phyloP scores from a whole-genome alignment of 1,140 invertebrate species.

The Bombus impatiens region DNA sequence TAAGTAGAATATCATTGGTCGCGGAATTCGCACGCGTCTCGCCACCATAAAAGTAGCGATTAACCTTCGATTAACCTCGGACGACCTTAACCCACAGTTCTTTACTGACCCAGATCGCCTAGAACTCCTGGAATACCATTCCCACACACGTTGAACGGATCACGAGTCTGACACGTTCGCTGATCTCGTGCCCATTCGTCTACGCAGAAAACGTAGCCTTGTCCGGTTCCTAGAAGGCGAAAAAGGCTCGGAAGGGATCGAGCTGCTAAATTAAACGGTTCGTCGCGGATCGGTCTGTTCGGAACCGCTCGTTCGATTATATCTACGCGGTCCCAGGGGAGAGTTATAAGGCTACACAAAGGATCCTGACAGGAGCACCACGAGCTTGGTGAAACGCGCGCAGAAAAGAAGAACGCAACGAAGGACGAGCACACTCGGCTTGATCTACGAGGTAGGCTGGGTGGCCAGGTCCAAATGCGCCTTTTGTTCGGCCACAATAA shows the following conservation, averaged over 20 bases:
- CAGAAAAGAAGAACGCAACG: constrained; percentile 6
- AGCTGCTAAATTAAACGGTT: constrained; percentile 36
- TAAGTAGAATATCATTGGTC: not conserved
- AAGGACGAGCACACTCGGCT: not conserved
- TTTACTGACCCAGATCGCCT: not conserved
- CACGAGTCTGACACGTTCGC: not conserved
- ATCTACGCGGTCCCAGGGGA: constrained; percentile 5
- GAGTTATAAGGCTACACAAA: constrained; percentile 27
- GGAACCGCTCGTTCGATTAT: constrained; percentile 16
- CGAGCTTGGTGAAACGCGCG: not conserved
- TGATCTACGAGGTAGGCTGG: constrained; percentile 34
- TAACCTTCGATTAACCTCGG: constrained; percentile 1
- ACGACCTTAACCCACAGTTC: constrained; percentile 3
- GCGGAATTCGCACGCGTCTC: not conserved
- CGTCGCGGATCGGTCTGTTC: constrained; percentile 14
- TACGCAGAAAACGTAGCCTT: not conserved
- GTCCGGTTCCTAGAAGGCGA: constrained; percentile 38
- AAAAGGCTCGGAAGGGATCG: constrained; percentile 8
- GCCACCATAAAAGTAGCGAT: not conserved
- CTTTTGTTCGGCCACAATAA: not conserved
- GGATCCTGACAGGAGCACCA: constrained; percentile 28
- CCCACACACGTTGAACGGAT: constrained; percentile 18
- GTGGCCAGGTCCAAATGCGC: not conserved
- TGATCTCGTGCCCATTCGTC: not conserved
- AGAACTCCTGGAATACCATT: not conserved